A percentile compares a stretch with the other conserved stretches of the same genome.
Conservation (phyloP, 2,797 vertebrate genomes). For the Tadarida brasiliensis region DNA sequence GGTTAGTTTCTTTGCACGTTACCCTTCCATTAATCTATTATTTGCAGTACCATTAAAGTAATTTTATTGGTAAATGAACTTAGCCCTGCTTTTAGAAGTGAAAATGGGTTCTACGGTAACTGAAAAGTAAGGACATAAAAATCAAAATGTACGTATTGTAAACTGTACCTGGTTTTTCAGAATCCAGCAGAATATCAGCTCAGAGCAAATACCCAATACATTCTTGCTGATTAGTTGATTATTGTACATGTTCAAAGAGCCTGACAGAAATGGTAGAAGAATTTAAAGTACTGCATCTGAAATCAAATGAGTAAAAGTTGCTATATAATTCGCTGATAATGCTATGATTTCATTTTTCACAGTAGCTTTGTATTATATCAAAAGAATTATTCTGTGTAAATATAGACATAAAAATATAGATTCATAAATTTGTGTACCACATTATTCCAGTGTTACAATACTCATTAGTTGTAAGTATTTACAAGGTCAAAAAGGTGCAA, state of each 20-base stretch:
- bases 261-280: not conserved
- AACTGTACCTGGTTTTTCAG: not conserved
- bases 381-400: not conserved
- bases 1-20: not conserved
- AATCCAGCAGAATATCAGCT: not conserved
- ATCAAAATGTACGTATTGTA: not conserved
- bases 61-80: not conserved
- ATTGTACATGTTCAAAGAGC: not conserved
- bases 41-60: not conserved
- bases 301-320: not conserved
- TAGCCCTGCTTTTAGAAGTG: not conserved
- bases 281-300: not conserved
- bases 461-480: not conserved
- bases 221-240: not conserved
- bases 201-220: not conserved
- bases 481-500: not conserved
- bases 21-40: not conserved
- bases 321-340: not conserved
- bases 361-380: not conserved
- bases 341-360: not conserved
- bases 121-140: not conserved
- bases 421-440: not conserved
- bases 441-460: not conserved
- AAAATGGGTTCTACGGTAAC: not conserved
- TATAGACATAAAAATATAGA: not conserved